Evolutionary conservation across 2,888 invertebrate genomes (phyloP).

Genomic region (Netelia inedita): DNA sequence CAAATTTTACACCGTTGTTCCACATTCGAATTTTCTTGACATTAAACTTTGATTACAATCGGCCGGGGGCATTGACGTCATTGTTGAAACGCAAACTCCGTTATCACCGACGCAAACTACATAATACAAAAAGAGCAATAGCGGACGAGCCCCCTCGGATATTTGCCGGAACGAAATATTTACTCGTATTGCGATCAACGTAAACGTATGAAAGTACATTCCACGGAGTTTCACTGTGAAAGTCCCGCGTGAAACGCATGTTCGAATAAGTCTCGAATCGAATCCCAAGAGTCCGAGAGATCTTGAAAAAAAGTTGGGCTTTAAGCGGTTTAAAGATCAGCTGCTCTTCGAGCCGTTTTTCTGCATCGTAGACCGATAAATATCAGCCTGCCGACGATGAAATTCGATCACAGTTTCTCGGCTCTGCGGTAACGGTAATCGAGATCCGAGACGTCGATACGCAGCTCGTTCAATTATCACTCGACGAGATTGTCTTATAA

Average conservation of each 20-base stretch:
- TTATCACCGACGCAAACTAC: constrained; percentile 1
- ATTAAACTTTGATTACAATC: neutral
- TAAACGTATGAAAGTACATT: neutral
- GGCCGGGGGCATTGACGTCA: constrained; percentile 31
- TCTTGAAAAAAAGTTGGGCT: neutral
- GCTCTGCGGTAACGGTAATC: constrained; percentile 10
- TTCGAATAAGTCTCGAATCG: neutral
- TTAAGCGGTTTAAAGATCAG: neutral
- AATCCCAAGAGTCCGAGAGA: neutral
- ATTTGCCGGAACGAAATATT: neutral
- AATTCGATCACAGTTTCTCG: constrained; percentile 11
- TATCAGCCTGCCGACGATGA: neutral
- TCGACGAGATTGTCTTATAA: constrained; percentile 28
- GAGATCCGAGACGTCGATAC: constrained; percentile 26
- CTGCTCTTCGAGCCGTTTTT: neutral
- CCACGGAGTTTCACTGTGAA: constrained; percentile 26
- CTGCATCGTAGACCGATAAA: neutral
- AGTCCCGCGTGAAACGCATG: constrained; percentile 10
- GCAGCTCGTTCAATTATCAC: constrained; percentile 19
- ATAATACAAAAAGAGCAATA: neutral
- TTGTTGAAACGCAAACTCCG: neutral
- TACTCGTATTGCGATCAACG: neutral
- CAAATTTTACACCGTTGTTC: neutral
- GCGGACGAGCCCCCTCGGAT: constrained; percentile 22
- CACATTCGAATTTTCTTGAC: neutral